Percentiles rank a stretch among this genome's conserved stretches.
Conservation (phyloP, 2,888 invertebrate species). For the Cyaniris semiargus region DNA sequence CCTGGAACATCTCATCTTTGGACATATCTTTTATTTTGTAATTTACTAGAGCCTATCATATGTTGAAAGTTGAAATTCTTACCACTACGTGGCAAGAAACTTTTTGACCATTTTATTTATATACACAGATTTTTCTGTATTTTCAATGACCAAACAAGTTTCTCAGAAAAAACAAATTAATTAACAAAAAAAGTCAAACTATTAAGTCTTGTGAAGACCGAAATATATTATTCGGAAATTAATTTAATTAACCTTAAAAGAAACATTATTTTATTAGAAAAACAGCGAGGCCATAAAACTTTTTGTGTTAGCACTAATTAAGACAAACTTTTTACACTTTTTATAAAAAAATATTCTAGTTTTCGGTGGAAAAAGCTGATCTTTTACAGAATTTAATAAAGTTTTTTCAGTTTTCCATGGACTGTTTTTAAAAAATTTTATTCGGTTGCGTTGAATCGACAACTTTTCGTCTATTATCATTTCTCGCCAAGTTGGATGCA, state of each 20-base stretch:
- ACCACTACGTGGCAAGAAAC: no score
- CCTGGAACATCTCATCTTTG: no score
- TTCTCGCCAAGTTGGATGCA: not conserved
- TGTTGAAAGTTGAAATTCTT: no score
- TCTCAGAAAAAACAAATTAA: not conserved
- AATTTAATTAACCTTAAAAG: not conserved
- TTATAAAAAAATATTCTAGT: not conserved
- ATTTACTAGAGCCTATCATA: no score
- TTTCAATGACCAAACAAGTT: not conserved
- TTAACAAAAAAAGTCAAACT: not conserved
- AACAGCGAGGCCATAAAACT: not conserved
- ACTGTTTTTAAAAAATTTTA: not conserved
- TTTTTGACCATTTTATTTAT: no score
- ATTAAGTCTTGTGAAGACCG: not conserved
- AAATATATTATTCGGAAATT: not conserved
- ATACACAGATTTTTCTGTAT: no score
- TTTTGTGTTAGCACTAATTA: not conserved
- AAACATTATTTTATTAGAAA: not conserved
- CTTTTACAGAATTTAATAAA: not conserved
- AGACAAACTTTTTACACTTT: not conserved
- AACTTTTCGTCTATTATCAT: not conserved
- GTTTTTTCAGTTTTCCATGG: not conserved
- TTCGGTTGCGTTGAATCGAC: not conserved
- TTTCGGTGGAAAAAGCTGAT: not conserved
- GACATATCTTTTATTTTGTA: no score